Evolutionary conservation across 2,797 vertebrate genomes (phyloP), one percentile per base, ranked within the genome.

Genomic region (Aldrovandia affinis): DNA sequence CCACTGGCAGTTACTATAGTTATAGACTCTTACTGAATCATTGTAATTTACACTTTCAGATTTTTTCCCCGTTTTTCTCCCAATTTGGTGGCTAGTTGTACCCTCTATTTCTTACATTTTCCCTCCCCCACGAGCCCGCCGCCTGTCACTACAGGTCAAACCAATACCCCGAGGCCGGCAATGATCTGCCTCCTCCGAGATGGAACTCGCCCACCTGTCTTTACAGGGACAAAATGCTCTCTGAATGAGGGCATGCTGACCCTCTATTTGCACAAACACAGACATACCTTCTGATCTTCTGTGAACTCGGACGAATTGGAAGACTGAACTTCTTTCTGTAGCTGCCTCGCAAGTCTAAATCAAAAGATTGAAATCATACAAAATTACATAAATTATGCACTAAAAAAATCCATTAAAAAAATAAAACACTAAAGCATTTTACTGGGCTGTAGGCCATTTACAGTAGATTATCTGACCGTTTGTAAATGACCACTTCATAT

Each of bases 231-330:
- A 12, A 50, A 50, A 50, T 12, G 36, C 36, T 42, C 28, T 33
- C 63, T 36, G 15, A 73, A 73, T 36, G 33, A 73, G 3, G 28
- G 28, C 5, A 15, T 39, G 33, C 15, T 22, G 3, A 14, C 20
- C 18, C 5, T 73, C 14, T 28, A n/a, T 70, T 36, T 36, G 9
- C 65, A 28, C 47, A 36, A 44, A 81, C 14, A 50, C 84, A 83
- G 15, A n/a, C 89, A 86, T 95, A 99, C 98, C 97, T 99, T 99
- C 91, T 99, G 98, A 86, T 99, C 98, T 89, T 99, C 98, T 81
- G 97, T 97, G 93, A 99, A 98, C 86, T 98, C 97, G 0, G 96
- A 95, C 55, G 96, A 96, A 88, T 97, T 98, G 85, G 96, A 92
- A 82, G 97, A 96, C 92, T 99, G 98, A 0, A 96, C 97, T 90